Evolutionary conservation across 2,113 vertebrate genomes (phyloP), one percentile per base, ranked within the genome.

Genomic region (Gallinago media): DNA sequence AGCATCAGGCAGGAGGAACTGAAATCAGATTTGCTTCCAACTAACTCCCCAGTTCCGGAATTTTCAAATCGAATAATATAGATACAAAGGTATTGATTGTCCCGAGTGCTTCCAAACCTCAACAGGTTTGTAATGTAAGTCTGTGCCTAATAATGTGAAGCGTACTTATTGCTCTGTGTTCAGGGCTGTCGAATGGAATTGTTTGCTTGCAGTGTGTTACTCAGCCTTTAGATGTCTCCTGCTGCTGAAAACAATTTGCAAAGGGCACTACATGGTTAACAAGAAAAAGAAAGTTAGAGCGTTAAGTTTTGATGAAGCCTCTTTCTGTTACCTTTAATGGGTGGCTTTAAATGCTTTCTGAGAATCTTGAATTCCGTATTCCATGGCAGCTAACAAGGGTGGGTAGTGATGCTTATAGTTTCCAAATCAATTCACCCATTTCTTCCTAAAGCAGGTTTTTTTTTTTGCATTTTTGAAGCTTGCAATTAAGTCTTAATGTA

Each of bases 401-500:
- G 88, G 74, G 50, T 62, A 80, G 46, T 38, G 72, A 73, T 75
- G 50, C 67, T 71, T 80, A 6, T 42, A 47, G 40, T 54, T 92
- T 89, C 78, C 38, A 52, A 85, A 92, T 85, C 55, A 66, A 27
- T 92, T 83, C 70, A 77, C 63, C 9, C 15, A 50, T 93, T 95
- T 87, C 54, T 92, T 88, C 17, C 21, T 67, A 77, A 74, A 77
- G 26, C 17, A 83, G 82, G 11, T 89, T 38, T 38, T 38, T 92
- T 86, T 68, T 67, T 87, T 70, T 67, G 14, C 82, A 42, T 59
- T 71, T 71, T 77, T 70, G 38, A 62, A 85, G 46, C 71, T 93
- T 90, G 46, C 44, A 67, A 90, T 88, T 94, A 59, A 78, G 15
- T 58, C 88, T 86, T 95, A 95, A 85, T 77, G 47, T 71, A 86